These are phyloP conservation scores for Philypnodon macrostomus DNA, from an alignment of 2,797 vertebrate species.

Conservation along the genomic window DNA sequence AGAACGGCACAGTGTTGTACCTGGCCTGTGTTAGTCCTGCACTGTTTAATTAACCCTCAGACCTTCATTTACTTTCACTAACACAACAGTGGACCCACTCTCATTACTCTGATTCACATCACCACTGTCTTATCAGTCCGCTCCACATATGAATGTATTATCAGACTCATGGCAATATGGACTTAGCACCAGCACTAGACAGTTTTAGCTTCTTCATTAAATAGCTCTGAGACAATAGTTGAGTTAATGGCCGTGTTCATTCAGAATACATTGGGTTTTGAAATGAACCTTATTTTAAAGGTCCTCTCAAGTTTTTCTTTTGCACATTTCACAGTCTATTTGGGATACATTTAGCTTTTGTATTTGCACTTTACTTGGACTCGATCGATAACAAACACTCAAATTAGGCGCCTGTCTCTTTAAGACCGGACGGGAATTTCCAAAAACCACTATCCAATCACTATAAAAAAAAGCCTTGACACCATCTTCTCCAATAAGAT, in stretches of 20 bases:
- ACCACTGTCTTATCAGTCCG: slow-evolving; percentile 66
- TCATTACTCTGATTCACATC: slow-evolving; percentile 76
- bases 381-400: too few relatives aligned
- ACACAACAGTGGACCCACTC: slow-evolving; percentile 77
- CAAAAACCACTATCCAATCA: too few relatives aligned
- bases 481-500: too few relatives aligned
- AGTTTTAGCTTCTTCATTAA: background rate
- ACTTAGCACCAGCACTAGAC: slow-evolving; percentile 38
- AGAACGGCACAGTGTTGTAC: slow-evolving; percentile 58
- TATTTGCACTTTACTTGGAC: too few relatives aligned
- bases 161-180: slow-evolving; percentile 47
- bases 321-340: too few relatives aligned
- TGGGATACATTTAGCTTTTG: too few relatives aligned
- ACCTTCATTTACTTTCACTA: slow-evolving; percentile 78
- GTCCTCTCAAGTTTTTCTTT: too few relatives aligned
- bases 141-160: slow-evolving; percentile 71
- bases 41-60: slow-evolving; percentile 79
- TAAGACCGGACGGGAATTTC: too few relatives aligned
- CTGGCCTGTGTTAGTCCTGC: slow-evolving; percentile 70
- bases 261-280: slow-evolving; percentile 11
- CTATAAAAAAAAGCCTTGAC: too few relatives aligned
- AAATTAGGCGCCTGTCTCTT: too few relatives aligned
- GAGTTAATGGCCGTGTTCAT: too few relatives aligned
- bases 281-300: too few relatives aligned
- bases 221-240: slow-evolving; percentile 5